Base-by-base conservation (phyloP, 2,797 vertebrate species). In the Peromyscus nudipes region DNA sequence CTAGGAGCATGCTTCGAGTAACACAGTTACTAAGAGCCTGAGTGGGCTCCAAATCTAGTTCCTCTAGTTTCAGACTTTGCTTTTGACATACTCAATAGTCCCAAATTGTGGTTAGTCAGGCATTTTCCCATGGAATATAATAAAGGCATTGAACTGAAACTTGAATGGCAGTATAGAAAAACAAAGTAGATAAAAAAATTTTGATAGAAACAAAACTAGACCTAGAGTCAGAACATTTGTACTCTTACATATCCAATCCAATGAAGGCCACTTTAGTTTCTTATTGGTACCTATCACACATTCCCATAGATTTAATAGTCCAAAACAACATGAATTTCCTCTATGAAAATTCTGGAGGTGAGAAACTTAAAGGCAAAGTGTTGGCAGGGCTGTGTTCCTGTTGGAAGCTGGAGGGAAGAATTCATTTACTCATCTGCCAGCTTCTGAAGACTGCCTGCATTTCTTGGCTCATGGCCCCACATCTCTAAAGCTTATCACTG, bases 91-190 rank as follows among this genome's bases (percentile, higher is more conserved):
- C 4, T 40, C 29, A 85, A 9, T 64, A 29, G 25, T 60, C 55
- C 55, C 0, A 3, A 92, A 67, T 37, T 75, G 6, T 96, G 21
- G 11, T 49, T 92, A 71, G 77, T 96, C 27, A 79, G 17, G 8
- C 79, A 75, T 75, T 80, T 94, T 60, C 60, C 29, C 71, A 60
- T 34, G 16, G 27, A 77, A 67, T 27, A 57, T 25, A 84, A 23
- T 49, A 67, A 55, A 79, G 14, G 4, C n/a, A 80, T 17, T 75
- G 21, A 91, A 77, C 60, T 89, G 52, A 95, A 43, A 60, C 52
- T 75, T 95, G 82, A 92, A 75, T 94, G 85, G n/a, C 43, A 52
- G 25, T 64, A 57, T 65, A 43, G 81, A 46, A 90, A 91, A 49
- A 14, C 90, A 88, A 21, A 80, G 11, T 73, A 57, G 21, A 83